Base-by-base conservation (phyloP, 2,797 vertebrate species). In the Botia kubotai region DNA sequence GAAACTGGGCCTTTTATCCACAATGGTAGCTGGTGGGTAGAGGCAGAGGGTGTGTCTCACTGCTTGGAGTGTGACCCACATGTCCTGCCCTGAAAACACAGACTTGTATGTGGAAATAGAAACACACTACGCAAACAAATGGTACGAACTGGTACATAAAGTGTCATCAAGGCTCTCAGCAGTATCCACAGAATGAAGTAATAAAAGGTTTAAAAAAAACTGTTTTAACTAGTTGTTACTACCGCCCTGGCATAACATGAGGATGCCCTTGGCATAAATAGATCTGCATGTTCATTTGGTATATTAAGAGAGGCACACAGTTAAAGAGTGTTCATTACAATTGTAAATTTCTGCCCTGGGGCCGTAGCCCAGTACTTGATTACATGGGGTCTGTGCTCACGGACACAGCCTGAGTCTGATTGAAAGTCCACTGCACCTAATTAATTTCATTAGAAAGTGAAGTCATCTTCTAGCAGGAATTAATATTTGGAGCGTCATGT, bases 381-480 rank as follows among this genome's bases (percentile, higher is more conserved):
- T 97, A 98, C 97, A 97, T 95, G 96, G 97, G 96, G 97, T 96
- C 96, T 96, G 94, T 95, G 97, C 96, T 97, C 95, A 94, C 90
- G 97, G 98, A 98, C 97, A 97, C 95, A 94, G 95, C 95, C 96
- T 96, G 96, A 95, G 94, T 98, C 96, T 97, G 97, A 98, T 96
- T 96, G 97, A 98, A 96, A 96, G 97, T 98, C 97, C 97, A 96
- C 96, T 92, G 95, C 96, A 97, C 97, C 97, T 99, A 98, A 99
- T 99, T 99, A 99, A 99, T 99, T 99, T 98, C 98, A 99, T 99
- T 99, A 99, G 97, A 97, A 98, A 98, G 97, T 98, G 97, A 98
- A 98, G 97, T 98, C 97, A 98, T 99, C 97, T 99, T 98, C 96
- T 95, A 98, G 98, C 96, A 97, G 97, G 97, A 98, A 99, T 99